Evolutionary conservation across 2,797 vertebrate species (phyloP).

Genomic region (Brachymystax lenok): DNA sequence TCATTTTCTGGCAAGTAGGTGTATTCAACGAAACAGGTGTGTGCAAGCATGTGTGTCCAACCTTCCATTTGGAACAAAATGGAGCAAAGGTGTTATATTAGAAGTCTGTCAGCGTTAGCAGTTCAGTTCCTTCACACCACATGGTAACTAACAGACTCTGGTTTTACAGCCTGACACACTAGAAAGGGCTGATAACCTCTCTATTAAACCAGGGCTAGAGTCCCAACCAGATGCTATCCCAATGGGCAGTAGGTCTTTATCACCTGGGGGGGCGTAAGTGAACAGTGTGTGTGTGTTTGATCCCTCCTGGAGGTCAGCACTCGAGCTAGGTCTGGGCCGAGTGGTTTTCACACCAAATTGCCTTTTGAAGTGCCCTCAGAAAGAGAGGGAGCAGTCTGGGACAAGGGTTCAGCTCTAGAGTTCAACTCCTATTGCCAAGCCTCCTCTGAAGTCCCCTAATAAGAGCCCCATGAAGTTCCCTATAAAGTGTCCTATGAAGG

Average conservation of each 20-base stretch:
- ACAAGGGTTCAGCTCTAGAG: conserved; percentile 26
- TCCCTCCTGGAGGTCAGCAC: conserved; percentile 30
- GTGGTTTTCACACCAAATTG: conserved; percentile 21
- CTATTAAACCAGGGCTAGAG: conserved; percentile 58
- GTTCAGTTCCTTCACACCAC: conserved; percentile 61
- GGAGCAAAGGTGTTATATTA: conserved; percentile 51
- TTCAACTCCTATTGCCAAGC: too few species aligned
- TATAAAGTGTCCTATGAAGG: too few species aligned
- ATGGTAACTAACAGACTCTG: conserved; percentile 54
- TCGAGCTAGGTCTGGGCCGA: conserved; percentile 21
- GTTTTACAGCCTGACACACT: conserved; percentile 60
- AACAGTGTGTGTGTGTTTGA: conserved; percentile 26
- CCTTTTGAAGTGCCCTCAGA: conserved; percentile 10
- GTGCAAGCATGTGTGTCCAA: conserved; percentile 34
- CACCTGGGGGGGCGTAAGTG: conserved; percentile 40
- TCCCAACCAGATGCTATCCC: conserved; percentile 69
- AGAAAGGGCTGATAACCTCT: conserved; percentile 63
- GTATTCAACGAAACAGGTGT: conserved; percentile 53
- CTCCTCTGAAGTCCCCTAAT: too few species aligned
- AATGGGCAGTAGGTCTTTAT: conserved; percentile 61
- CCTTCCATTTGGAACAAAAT: conserved; percentile 36
- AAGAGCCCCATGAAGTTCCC: too few species aligned
- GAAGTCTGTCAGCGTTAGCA: conserved; percentile 38
- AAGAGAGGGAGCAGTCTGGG: conserved; percentile 17
- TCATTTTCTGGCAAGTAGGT: conserved; percentile 31